Base-by-base conservation (phyloP, 2,797 vertebrate species). In the Centroberyx gerrardi region DNA sequence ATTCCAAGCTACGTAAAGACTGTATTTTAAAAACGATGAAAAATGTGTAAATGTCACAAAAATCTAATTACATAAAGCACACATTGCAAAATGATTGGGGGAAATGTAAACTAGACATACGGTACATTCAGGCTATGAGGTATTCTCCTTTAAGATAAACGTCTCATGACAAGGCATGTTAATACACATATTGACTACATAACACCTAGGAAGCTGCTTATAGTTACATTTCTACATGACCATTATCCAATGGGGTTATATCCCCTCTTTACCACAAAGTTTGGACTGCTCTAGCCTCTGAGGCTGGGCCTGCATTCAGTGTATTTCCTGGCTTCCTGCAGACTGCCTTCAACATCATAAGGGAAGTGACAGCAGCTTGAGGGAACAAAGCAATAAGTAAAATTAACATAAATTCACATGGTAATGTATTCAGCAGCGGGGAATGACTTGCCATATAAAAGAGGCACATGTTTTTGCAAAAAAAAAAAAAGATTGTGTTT, bases 381-480 rank as follows among this genome's bases (percentile, higher is more conserved):
- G 74, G 81, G 81, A 93, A 87, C 74, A 82, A 88, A 86, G 87
- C 87, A 91, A 90, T 89, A 87, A 85, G 86, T 82, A 59, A 69
- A 80, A 93, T 94, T 89, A 74, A 85, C 90, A 94, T 93, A 91
- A 80, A 88, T 89, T 93, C 78, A 86, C 63, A 94, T 93, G 88
- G 80, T 91, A 94, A 95, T 95, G 74, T 90, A 91, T 89, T 91
- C 83, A 68, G 81, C 78, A 82, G 79, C 58, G 72, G 87, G 85
- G 78, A 78, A 87, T 74, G 86, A 85, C 81, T 87, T 87, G 68
- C 72, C 68, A 38, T 78, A 65, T 56, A 83, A 84, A 84, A 81
- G 73, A 70, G 84, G 74, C 79, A 82, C 68, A 64, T 87, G 81
- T 88, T 90, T 89, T 61, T 83, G 53, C 76, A 82, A 27, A 72